Percentiles rank a stretch among this genome's conserved stretches.
These are phyloP conservation scores for Aplysia californica DNA, from an alignment of 1,140 invertebrate genomes.

Conservation along the genomic window DNA sequence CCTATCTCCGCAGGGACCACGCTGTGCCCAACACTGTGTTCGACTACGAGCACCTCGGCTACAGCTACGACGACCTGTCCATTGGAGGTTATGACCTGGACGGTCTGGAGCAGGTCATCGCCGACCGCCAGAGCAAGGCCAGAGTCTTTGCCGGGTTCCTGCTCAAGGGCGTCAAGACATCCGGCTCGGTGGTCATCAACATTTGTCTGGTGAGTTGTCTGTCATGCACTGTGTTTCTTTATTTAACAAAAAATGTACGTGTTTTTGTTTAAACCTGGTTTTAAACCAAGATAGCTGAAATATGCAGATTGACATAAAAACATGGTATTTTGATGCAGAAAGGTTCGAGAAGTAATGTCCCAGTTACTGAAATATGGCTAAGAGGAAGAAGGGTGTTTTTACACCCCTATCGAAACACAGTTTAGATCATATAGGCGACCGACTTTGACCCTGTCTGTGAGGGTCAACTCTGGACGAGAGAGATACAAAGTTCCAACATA, in stretches of 20 bases:
- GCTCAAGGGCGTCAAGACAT: constrained; percentile 25
- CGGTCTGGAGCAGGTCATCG: constrained; percentile 24
- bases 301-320: too few species aligned
- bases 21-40: constrained; percentile 28
- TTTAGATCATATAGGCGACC: too few species aligned
- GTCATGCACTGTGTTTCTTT: too few species aligned
- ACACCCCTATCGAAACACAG: too few species aligned
- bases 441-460: too few species aligned
- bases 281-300: too few species aligned
- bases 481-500: too few species aligned
- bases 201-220: constrained; percentile 10
- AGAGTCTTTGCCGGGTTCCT: constrained; percentile 40
- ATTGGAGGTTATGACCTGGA: constrained; percentile 24
- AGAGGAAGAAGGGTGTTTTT: too few species aligned
- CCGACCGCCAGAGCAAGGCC: constrained; percentile 5
- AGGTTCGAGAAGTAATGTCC: background rate
- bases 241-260: too few species aligned
- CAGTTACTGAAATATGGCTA: constrained; percentile 10
- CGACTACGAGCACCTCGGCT: constrained; percentile 30
- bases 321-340: too few species aligned
- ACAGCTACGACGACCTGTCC: constrained; percentile 30
- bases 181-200: constrained; percentile 14
- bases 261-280: too few species aligned
- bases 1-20: constrained; percentile 6
- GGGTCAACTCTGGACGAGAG: too few species aligned